phyloP scores from a whole-genome alignment of 64 coral and sea anemone genomes.

The Stichodactyla helianthus region DNA sequence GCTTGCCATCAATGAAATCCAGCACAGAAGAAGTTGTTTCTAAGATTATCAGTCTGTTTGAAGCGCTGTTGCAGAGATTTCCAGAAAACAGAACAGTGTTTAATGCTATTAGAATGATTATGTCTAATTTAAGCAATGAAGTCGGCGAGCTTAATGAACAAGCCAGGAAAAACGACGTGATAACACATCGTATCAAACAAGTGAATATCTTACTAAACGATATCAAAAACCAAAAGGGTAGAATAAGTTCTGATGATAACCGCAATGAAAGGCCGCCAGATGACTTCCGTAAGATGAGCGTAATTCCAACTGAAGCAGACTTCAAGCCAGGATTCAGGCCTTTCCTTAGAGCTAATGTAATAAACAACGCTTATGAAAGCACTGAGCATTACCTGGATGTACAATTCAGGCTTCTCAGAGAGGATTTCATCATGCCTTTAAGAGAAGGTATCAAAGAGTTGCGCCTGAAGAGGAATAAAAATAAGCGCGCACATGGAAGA shows the following conservation, averaged over 20 bases:
- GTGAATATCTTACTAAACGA: neutral
- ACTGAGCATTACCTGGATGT: constrained; percentile 85
- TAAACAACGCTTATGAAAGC: constrained; percentile 38
- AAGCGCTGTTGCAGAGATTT: constrained; percentile 4
- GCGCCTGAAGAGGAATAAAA: neutral
- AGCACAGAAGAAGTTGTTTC: neutral
- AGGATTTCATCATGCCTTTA: constrained; percentile 75
- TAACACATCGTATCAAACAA: constrained; percentile 9
- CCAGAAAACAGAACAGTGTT: neutral
- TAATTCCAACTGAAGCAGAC: constrained; percentile 54
- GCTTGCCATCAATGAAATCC: neutral
- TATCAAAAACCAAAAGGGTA: neutral
- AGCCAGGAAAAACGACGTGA: neutral
- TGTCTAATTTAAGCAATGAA: neutral
- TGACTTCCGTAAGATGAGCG: constrained; percentile 58
- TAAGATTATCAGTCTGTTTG: constrained; percentile 4
- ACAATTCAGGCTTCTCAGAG: constrained; percentile 80
- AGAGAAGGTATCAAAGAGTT: constrained; percentile 51
- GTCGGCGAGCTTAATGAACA: neutral
- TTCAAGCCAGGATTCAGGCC: constrained; percentile 30
- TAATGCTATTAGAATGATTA: neutral
- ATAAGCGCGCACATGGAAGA: neutral
- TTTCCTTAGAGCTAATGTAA: constrained; percentile 73
- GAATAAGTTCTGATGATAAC: neutral
- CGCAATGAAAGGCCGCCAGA: constrained; percentile 36